Percentiles rank a stretch among this genome's conserved stretches.
These are phyloP conservation scores for Candidula unifasciata DNA, from an alignment of 2,888 invertebrate genomes.

Conservation along the genomic window DNA sequence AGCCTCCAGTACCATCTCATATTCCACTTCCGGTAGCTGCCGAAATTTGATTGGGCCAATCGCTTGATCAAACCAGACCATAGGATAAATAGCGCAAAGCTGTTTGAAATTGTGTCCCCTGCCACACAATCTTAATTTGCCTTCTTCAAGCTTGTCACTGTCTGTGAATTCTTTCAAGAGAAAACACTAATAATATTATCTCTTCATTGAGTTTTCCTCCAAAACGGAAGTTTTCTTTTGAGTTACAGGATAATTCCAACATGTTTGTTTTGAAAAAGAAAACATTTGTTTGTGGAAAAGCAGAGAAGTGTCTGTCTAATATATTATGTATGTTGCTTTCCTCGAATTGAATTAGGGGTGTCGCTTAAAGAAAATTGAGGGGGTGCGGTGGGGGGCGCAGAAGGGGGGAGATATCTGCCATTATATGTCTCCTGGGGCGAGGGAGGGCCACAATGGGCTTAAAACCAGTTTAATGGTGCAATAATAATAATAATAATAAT, in stretches of 20 bases:
- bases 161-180: background rate
- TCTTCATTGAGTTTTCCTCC: background rate
- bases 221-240: background rate
- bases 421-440: too few species aligned
- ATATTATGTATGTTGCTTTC: background rate
- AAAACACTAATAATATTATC: slow-evolving; percentile 9
- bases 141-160: background rate
- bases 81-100: slow-evolving; percentile 10
- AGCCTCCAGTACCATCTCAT: slow-evolving; percentile 29
- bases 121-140: slow-evolving; percentile 30
- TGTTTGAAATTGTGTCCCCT: slow-evolving; percentile 36
- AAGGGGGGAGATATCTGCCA: too few species aligned
- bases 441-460: too few species aligned
- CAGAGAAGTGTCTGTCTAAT: background rate
- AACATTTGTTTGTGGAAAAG: background rate
- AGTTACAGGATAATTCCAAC: background rate
- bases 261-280: background rate
- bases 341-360: background rate
- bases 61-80: slow-evolving; percentile 17
- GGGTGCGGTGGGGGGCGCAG: too few species aligned
- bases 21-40: slow-evolving; percentile 41
- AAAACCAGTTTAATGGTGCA: too few species aligned
- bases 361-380: too few species aligned
- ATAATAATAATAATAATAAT: too few species aligned
- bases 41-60: slow-evolving; percentile 45